Evolutionary conservation across 2,113 vertebrate genomes (phyloP).

Genomic region (Ceuthmochares aereus): DNA sequence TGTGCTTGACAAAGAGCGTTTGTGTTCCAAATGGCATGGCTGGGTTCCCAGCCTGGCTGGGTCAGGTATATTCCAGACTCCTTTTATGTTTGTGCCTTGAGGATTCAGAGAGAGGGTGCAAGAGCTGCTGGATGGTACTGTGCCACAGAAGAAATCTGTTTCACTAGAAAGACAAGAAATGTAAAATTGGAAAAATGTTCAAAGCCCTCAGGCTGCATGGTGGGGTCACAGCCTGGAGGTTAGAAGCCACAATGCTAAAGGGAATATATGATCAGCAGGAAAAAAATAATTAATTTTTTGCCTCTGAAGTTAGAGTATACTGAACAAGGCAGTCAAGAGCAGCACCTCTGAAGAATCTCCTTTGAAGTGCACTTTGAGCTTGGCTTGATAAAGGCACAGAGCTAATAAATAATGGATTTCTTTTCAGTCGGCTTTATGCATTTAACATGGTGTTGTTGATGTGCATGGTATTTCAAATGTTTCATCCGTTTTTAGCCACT

Average conservation of each 20-base stretch:
- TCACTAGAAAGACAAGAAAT: not conserved
- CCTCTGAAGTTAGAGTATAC: conserved; percentile 16
- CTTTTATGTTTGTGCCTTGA: not conserved
- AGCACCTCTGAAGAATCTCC: conserved; percentile 33
- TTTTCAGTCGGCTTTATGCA: conserved; percentile 49
- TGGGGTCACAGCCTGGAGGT: conserved; percentile 24
- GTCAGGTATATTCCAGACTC: not conserved
- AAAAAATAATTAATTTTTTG: conserved; percentile 27
- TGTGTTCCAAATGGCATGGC: not conserved
- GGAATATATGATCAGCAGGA: conserved; percentile 42
- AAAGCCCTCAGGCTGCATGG: conserved; percentile 6
- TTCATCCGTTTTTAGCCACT: conserved; percentile 47
- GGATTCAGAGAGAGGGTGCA: not conserved
- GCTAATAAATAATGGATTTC: conserved; percentile 71
- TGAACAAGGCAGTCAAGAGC: conserved; percentile 30
- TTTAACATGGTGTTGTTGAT: conserved; percentile 46
- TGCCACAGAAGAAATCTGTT: not conserved
- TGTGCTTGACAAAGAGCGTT: not conserved
- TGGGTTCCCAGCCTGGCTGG: not conserved
- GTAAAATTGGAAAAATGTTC: conserved; percentile 8
- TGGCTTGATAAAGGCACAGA: conserved; percentile 39
- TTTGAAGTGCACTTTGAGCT: conserved; percentile 53
- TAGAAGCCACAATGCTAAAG: conserved; percentile 14
- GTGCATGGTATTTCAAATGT: conserved; percentile 11
- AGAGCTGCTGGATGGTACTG: not conserved